Evolutionary conservation across 2,797 vertebrate species (phyloP), one percentile per base, ranked within the genome.

Genomic region (Phalloptychus januarius): DNA sequence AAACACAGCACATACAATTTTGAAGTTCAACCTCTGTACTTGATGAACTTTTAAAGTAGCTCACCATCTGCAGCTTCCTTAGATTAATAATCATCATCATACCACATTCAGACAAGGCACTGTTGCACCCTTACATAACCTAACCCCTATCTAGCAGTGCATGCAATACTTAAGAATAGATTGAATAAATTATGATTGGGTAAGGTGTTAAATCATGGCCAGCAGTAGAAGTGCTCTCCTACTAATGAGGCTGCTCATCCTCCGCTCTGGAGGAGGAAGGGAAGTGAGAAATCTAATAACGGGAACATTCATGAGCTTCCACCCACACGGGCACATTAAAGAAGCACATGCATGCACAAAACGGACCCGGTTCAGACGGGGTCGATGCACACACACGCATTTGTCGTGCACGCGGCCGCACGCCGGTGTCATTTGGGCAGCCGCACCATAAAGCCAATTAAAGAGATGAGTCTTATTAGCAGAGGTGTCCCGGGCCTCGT

Each of bases 381-480:
- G 74, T 75, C 70, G n/a, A 2, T 7, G 33, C 31, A 46, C 75
- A 33, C 76, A 58, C 76, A 58, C 76, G 71, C 65, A 48, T 58
- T 33, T 23, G 33, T 13, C 20, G 5, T 23, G 4, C 38, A 23
- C 70, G 28, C 42, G 28, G 58, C 52, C 23, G 16, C 84, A 79
- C 82, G n/a, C 45, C 0, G 23, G 81, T 44, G 77, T 84, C 91
- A 87, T 92, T 94, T 92, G 77, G 89, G 82, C 88, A 86, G 85
- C 84, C 72, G 82, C 86, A 91, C 86, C 86, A 82, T 85, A 31
- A 81, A 94, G 92, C 93, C 93, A 95, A 95, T 95, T 95, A 95
- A 92, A 93, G 93, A 93, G 93, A 95, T 94, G 94, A 93, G 92
- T 93, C 93, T 94, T 94, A 94, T 95, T 95, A 94, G 93, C 71